phyloP scores from a whole-genome alignment of 2,113 vertebrate genomes.

The Pomatorhinus ruficollis region DNA sequence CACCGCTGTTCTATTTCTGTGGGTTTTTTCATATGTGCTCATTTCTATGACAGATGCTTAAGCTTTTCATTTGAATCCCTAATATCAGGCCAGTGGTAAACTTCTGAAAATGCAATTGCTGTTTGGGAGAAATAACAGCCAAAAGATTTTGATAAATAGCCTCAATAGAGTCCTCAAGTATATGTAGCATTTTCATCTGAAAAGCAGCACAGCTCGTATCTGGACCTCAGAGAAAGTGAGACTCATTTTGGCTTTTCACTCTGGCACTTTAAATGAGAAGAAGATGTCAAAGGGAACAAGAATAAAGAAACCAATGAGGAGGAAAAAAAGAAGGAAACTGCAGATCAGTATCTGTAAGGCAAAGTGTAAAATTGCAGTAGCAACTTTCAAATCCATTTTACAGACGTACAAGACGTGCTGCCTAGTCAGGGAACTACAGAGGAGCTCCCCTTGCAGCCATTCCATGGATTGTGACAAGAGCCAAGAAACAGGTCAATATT shows the following conservation, averaged over 20 bases:
- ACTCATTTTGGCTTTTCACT: not conserved
- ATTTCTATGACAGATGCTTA: not conserved
- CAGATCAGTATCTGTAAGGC: not conserved
- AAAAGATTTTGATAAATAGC: not conserved
- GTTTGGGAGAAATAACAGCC: not conserved
- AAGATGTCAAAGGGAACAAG: not conserved
- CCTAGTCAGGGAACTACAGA: not conserved
- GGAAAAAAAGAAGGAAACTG: not conserved
- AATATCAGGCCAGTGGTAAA: not conserved
- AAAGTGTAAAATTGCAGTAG: not conserved
- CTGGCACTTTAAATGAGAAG: not conserved
- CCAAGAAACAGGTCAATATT: not conserved
- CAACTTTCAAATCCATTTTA: not conserved
- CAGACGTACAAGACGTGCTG: not conserved
- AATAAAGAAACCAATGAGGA: not conserved
- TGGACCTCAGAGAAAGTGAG: not conserved
- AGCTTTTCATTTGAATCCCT: not conserved
- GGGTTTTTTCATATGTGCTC: not conserved
- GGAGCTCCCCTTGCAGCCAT: not conserved
- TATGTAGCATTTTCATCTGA: not conserved
- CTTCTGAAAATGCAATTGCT: not conserved
- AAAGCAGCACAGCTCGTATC: not conserved
- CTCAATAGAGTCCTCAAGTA: not conserved
- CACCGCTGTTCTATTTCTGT: accelerated
- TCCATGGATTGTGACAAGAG: not conserved